Base-by-base conservation (phyloP, 1,140 invertebrate genomes). In the Drosophila nannoptera region DNA sequence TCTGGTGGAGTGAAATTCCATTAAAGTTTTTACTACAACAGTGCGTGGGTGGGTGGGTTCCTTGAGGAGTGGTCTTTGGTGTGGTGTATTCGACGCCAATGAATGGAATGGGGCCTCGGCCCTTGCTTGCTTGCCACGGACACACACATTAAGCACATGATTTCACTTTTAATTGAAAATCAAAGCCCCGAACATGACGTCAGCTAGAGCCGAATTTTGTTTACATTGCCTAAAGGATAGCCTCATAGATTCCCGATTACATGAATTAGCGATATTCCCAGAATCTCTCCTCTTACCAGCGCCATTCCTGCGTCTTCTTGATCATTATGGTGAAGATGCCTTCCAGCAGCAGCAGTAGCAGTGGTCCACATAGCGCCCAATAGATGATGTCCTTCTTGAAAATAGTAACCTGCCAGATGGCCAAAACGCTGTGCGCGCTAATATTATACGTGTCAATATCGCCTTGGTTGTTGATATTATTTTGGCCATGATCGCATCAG, bases 221-320 rank as follows among this genome's bases (percentile, higher is more conserved):
- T 88, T 88, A 88, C 87, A 73, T 77, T 87, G 35, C 4, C 22
- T 8, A 42, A 49, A 42, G 42, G 31, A 7, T 9, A 14, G n/a
- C 43, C 29, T 22, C 22, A 22, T 29, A 46, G 12, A 31, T 55
- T n/a, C 32, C 4, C n/a, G 38, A 35, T 22, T 33, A 22, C 7
- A n/a, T 9, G 22, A 14, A 46, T 22, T 31, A 8, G 36, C 9
- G 40, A 7, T 6, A 36, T 33, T 59, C 7, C 46, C n/a, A 61
- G 55, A 11, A 64, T 64, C 9, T 50, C 9, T 29, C 49, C 12
- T 43, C 77, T 92, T 90, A 96, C 95, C 95, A 96, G 90, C 95
- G 95, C 95, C 95, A 96, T 88, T 96, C 95, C 77, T 96, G 94
- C 78, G 94, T 96, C 73, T 94, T 93, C 78, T 96, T 96, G 66